A percentile compares a stretch with the other conserved stretches of the same genome.
phyloP scores from a whole-genome alignment of 2,113 vertebrate species.

The Tiliqua scincoides region DNA sequence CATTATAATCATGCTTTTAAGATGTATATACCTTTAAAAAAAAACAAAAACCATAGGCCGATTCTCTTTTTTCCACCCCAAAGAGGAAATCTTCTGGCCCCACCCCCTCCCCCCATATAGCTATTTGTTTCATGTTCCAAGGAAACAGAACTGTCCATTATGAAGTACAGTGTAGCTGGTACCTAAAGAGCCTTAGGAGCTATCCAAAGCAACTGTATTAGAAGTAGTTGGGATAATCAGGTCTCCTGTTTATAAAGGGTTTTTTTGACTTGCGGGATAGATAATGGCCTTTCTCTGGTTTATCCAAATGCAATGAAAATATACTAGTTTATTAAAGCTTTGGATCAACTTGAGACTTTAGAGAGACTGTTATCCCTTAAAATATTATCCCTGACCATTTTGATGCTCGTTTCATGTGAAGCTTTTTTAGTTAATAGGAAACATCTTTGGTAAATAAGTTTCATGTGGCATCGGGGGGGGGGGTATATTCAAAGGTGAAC shows the following conservation, averaged over 20 bases:
- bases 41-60: neutral
- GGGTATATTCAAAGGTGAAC: slow-evolving; percentile 75
- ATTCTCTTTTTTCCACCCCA: neutral
- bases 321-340: neutral
- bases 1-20: slow-evolving; percentile 35
- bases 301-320: slow-evolving; percentile 2
- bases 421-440: slow-evolving; percentile 70
- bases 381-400: slow-evolving; percentile 43
- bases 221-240: neutral
- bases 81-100: neutral
- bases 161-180: neutral
- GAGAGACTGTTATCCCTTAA: slow-evolving; percentile 39
- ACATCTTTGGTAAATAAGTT: slow-evolving; percentile 67
- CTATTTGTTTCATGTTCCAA: neutral
- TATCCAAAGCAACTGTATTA: neutral
- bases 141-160: neutral
- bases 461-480: slow-evolving; percentile 61
- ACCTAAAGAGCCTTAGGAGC: neutral
- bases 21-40: slow-evolving; percentile 31
- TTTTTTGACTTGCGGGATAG: neutral
- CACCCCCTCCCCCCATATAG: neutral
- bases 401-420: slow-evolving; percentile 54
- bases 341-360: slow-evolving; percentile 30
- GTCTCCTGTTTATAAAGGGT: neutral
- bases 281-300: neutral